phyloP scores from a whole-genome alignment of 2,113 vertebrate species.

The Megaceryle maxima region DNA sequence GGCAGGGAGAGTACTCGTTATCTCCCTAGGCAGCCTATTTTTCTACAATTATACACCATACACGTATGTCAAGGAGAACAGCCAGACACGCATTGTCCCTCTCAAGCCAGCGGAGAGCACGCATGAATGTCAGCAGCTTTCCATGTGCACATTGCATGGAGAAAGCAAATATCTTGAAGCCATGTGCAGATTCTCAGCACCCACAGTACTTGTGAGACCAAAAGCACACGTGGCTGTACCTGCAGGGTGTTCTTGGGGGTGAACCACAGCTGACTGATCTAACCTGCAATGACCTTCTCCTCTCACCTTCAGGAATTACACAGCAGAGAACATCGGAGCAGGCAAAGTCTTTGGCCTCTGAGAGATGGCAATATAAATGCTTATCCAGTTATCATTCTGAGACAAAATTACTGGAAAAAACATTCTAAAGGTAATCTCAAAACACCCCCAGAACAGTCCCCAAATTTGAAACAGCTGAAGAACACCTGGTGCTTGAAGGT shows the following conservation, averaged over 20 bases:
- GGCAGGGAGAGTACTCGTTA: neutral
- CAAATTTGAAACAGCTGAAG: neutral
- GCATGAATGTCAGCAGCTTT: rapidly evolving
- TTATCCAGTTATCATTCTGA: neutral
- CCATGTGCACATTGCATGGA: neutral
- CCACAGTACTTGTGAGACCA: rapidly evolving
- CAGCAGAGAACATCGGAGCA: neutral
- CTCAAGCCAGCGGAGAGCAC: neutral
- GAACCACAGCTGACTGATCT: neutral
- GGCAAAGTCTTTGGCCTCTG: neutral
- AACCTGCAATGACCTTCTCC: neutral
- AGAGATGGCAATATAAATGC: neutral
- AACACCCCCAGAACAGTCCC: neutral
- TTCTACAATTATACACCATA: neutral
- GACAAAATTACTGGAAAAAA: neutral
- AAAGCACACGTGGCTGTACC: neutral
- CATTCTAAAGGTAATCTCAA: neutral
- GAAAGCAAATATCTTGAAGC: neutral
- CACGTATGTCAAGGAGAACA: neutral
- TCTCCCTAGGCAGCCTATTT: neutral
- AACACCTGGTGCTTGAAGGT: neutral
- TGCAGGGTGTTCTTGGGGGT: rapidly evolving
- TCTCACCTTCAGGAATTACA: neutral
- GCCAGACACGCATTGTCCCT: neutral
- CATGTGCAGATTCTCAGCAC: neutral